A percentile compares a stretch with the other conserved stretches of the same genome.
These are phyloP conservation scores for human (Homo sapiens) DNA, from an alignment of 2,113 vertebrate genomes.

Conservation along the genomic window DNA sequence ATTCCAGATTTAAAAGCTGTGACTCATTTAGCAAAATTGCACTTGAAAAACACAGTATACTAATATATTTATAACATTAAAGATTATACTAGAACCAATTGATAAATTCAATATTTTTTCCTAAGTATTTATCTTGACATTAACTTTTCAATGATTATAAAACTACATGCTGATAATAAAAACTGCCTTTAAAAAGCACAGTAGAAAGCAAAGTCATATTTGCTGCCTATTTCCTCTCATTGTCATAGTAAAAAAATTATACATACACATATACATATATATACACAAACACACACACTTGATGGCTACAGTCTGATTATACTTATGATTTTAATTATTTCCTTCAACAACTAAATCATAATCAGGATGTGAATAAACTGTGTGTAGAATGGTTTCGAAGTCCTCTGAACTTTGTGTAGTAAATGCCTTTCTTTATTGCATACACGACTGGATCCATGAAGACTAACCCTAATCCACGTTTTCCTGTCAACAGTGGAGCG, in stretches of 20 bases:
- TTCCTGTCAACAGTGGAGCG: neutral
- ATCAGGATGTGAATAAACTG: neutral
- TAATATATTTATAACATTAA: neutral
- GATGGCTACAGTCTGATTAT: neutral
- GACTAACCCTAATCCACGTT: neutral
- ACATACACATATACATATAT: neutral
- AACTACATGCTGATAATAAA: neutral
- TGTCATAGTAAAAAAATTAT: neutral
- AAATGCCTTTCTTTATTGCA: neutral
- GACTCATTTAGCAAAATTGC: neutral
- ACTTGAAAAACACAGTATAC: neutral
- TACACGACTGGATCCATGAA: neutral
- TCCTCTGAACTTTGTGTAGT: neutral
- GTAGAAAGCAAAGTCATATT: neutral
- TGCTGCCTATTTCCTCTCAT: neutral
- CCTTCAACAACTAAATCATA: neutral
- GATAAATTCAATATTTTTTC: neutral
- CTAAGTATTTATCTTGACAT: conserved; percentile 15
- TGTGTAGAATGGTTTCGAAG: neutral
- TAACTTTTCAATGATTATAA: neutral
- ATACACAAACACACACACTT: neutral
- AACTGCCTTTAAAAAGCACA: neutral
- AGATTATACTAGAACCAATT: neutral
- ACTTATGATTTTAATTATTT: conserved; percentile 25
- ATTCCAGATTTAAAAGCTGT: neutral